Conservation (phyloP, 2,888 invertebrate genomes). For the Agrotis clavis region DNA sequence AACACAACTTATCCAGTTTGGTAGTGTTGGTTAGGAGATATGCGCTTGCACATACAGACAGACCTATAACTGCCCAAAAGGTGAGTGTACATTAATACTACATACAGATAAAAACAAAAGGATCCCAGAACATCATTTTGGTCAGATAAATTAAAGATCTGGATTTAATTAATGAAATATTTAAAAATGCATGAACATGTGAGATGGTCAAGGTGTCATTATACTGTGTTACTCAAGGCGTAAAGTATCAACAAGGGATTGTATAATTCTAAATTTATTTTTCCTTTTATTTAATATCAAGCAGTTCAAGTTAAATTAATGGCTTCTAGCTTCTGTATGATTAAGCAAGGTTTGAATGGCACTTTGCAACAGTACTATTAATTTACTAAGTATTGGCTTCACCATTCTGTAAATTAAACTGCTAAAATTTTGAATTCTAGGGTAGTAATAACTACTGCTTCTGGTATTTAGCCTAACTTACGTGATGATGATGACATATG, state of each 20-base stretch:
- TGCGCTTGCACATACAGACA: too few relatives aligned
- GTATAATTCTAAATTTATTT: background rate
- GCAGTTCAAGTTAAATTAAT: background rate
- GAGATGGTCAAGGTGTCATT: background rate
- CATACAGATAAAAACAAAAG: too few relatives aligned
- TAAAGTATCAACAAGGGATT: too few relatives aligned
- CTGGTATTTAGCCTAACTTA: background rate
- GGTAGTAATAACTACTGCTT: background rate
- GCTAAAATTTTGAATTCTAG: background rate
- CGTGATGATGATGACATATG: too few relatives aligned
- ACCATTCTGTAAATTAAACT: constrained; percentile 17
- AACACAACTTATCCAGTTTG: too few relatives aligned
- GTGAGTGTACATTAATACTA: too few relatives aligned
- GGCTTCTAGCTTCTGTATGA: constrained; percentile 17
- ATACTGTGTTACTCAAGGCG: too few relatives aligned
- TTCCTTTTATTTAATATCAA: constrained; percentile 4
- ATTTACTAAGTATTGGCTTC: background rate
- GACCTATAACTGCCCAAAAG: too few relatives aligned
- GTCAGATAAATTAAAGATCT: too few relatives aligned
- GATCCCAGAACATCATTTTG: too few relatives aligned
- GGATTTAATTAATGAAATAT: background rate
- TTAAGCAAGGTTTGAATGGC: constrained; percentile 4
- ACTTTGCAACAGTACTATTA: background rate
- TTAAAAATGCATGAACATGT: background rate
- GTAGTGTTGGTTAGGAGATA: too few relatives aligned